phyloP scores from a whole-genome alignment of 37 sponge, comb jelly and placozoan species.

The Agelas oroides region DNA sequence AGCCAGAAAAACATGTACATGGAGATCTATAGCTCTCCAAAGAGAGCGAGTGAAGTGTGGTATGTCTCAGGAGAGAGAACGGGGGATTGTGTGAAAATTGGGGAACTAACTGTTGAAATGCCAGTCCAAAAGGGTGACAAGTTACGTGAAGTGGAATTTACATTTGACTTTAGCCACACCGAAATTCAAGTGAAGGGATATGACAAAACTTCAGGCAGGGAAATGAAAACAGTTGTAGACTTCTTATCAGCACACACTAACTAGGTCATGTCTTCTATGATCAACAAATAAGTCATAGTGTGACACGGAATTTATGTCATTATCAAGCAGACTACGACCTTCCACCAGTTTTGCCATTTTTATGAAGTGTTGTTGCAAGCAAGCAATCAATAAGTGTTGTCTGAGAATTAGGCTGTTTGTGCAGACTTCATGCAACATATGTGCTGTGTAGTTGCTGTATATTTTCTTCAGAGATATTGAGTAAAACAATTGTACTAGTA shows the following conservation, averaged over 20 bases:
- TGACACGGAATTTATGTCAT: too few species aligned
- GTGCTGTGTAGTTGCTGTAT: too few species aligned
- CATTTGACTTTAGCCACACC: conserved; percentile 43
- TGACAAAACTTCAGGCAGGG: neutral
- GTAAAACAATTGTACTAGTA: too few species aligned
- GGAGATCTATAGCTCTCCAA: conserved; percentile 23
- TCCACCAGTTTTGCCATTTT: too few species aligned
- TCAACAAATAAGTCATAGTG: too few species aligned
- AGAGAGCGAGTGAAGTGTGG: conserved; percentile 5
- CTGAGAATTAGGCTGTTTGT: too few species aligned
- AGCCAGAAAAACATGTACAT: conserved; percentile 21
- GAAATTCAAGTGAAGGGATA: conserved; percentile 45
- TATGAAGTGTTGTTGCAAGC: too few species aligned
- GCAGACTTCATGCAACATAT: too few species aligned
- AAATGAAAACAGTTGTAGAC: conserved; percentile 37
- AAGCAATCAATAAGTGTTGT: too few species aligned
- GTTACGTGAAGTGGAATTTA: conserved; percentile 20
- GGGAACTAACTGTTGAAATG: conserved; percentile 30
- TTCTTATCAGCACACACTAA: conserved; percentile 22
- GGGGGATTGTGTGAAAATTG: conserved; percentile 17
- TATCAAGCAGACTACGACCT: too few species aligned
- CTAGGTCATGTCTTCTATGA: neutral
- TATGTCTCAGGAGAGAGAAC: conserved; percentile 22
- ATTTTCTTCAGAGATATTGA: too few species aligned
- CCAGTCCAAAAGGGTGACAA: neutral